A percentile compares a stretch with the other conserved stretches of the same genome.
Evolutionary conservation across 2,888 invertebrate species (phyloP).

Genomic region (Choreutis nemorana): DNA sequence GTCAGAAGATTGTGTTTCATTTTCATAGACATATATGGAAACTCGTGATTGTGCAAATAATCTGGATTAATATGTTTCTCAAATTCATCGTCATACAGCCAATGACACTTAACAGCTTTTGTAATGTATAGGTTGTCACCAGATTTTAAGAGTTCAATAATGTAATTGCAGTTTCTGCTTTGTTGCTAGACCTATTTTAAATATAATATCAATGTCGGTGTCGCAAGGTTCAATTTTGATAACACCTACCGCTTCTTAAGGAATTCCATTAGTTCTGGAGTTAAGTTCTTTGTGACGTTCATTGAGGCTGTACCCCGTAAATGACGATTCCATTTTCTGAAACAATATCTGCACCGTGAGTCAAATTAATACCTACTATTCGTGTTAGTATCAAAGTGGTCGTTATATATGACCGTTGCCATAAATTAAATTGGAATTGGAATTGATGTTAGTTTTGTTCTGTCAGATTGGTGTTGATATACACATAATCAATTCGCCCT

Average conservation of each 20-base stretch:
- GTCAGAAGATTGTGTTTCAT: conserved; percentile 33
- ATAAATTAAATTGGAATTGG: too few relatives aligned
- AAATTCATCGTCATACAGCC: conserved; percentile 27
- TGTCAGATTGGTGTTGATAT: too few relatives aligned
- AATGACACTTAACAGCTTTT: conserved; percentile 30
- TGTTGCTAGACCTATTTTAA: conserved; percentile 39
- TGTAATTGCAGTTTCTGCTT: conserved; percentile 29
- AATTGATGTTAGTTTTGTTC: too few relatives aligned
- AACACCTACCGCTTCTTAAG: conserved; percentile 15
- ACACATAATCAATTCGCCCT: too few relatives aligned
- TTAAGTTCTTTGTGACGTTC: conserved; percentile 26
- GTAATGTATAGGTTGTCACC: conserved; percentile 33
- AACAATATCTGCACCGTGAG: conserved; percentile 3
- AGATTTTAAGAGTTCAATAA: conserved; percentile 29
- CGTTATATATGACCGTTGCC: too few relatives aligned
- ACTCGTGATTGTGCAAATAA: conserved; percentile 27
- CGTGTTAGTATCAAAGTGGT: too few relatives aligned
- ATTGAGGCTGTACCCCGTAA: conserved; percentile 22
- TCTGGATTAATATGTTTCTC: conserved; percentile 24
- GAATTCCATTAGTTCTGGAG: conserved; percentile 21
- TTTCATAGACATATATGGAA: conserved; percentile 36
- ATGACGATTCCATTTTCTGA: conserved; percentile 20
- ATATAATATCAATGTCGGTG: conserved; percentile 33
- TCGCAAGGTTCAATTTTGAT: too few relatives aligned
- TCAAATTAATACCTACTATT: too few relatives aligned